Percentiles rank a stretch among this genome's conserved stretches.
These are phyloP conservation scores for Gambelia wislizenii DNA, from an alignment of 2,797 vertebrate genomes.

Conservation along the genomic window DNA sequence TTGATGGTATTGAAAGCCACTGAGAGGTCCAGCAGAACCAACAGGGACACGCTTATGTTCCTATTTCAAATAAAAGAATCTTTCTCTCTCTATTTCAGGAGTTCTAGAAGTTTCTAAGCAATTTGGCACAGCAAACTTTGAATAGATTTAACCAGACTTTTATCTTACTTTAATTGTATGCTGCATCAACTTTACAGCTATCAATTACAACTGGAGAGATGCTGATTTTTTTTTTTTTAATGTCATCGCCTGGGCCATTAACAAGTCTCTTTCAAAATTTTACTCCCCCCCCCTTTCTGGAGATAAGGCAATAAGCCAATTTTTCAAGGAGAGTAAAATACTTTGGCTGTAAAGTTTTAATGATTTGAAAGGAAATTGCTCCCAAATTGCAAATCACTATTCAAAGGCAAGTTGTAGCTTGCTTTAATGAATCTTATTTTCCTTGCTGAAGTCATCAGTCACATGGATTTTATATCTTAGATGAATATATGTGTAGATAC, in stretches of 20 bases:
- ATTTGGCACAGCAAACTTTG: conserved; percentile 7
- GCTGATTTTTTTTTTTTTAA: conserved; percentile 33
- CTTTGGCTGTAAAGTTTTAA: conserved; percentile 71
- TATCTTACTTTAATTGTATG: conserved; percentile 9
- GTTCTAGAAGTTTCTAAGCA: conserved; percentile 28
- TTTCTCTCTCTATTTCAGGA: neutral
- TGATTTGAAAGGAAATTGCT: conserved; percentile 71
- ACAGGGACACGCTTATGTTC: neutral
- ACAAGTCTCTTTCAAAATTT: conserved; percentile 57
- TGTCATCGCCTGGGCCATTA: conserved; percentile 59
- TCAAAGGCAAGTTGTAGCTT: conserved; percentile 68
- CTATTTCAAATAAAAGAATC: conserved; percentile 19
- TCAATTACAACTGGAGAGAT: conserved; percentile 25
- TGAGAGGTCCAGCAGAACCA: too few species aligned
- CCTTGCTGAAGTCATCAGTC: conserved; percentile 70
- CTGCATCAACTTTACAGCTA: conserved; percentile 35
- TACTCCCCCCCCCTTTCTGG: conserved; percentile 54
- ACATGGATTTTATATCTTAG: conserved; percentile 71
- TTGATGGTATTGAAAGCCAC: too few species aligned
- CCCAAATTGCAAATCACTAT: conserved; percentile 70
- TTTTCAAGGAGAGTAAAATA: conserved; percentile 69
- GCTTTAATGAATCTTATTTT: conserved; percentile 76
- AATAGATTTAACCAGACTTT: conserved; percentile 17
- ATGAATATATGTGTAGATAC: conserved; percentile 61
- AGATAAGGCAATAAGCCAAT: conserved; percentile 58